These are phyloP conservation scores for Myotis yumanensis DNA, from an alignment of 2,113 vertebrate genomes.

Conservation along the genomic window DNA sequence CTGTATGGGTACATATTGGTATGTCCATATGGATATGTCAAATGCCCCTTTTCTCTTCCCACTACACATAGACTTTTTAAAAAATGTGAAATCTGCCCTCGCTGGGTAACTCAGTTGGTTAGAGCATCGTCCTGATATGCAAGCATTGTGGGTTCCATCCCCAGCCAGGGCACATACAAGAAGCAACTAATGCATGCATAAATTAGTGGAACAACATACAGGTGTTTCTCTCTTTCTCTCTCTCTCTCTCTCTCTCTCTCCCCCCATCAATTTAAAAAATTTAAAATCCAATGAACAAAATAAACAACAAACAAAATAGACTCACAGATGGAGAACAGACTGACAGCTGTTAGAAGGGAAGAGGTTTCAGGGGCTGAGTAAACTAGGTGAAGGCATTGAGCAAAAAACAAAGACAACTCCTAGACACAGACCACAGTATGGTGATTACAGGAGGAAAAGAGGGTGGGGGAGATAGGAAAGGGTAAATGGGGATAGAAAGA, in stretches of 20 bases:
- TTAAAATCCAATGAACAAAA: neutral
- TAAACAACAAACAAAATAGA: neutral
- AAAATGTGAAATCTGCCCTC: neutral
- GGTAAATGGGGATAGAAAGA: neutral
- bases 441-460: neutral
- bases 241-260: too few relatives aligned
- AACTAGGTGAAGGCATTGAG: neutral
- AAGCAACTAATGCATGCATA: too few relatives aligned
- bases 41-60: neutral
- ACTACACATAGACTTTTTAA: neutral
- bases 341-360: neutral
- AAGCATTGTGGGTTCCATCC: too few relatives aligned
- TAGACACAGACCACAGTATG: neutral
- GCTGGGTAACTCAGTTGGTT: too few relatives aligned
- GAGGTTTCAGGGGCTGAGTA: neutral
- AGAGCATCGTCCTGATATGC: too few relatives aligned
- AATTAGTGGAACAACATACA: too few relatives aligned
- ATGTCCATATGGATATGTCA: neutral
- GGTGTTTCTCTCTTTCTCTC: too few relatives aligned
- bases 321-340: neutral
- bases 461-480: neutral
- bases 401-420: neutral
- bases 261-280: neutral
- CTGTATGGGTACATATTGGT: fast-evolving
- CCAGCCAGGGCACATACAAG: too few relatives aligned